A percentile compares a stretch with the other conserved stretches of the same genome.
These are phyloP conservation scores for Alectura lathami DNA, from an alignment of 2,113 vertebrate genomes.

Conservation along the genomic window DNA sequence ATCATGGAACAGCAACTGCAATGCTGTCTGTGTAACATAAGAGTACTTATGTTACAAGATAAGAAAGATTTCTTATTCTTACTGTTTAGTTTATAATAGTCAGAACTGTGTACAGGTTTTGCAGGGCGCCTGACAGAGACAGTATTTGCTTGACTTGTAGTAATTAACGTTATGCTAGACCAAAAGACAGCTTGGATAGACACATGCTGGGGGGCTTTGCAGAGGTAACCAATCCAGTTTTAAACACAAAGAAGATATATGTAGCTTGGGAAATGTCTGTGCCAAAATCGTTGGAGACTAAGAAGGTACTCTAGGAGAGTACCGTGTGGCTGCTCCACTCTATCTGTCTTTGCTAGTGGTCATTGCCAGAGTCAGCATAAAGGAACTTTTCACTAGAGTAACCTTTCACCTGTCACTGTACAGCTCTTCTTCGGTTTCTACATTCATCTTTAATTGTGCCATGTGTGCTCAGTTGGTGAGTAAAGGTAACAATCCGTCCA, in stretches of 20 bases:
- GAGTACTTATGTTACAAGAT: not conserved
- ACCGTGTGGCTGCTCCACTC: not conserved
- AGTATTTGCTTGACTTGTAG: not conserved
- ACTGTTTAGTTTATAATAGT: not conserved
- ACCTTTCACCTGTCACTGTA: not conserved
- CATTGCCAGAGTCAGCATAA: not conserved
- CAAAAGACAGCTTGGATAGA: not conserved
- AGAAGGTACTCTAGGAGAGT: not conserved
- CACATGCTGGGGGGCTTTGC: rapidly evolving
- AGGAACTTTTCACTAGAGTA: not conserved
- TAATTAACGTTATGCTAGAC: not conserved
- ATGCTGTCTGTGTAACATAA: not conserved
- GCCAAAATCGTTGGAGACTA: not conserved
- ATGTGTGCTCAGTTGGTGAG: not conserved
- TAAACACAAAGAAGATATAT: not conserved
- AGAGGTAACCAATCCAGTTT: not conserved
- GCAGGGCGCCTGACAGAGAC: not conserved
- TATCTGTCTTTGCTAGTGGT: not conserved
- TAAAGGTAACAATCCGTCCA: not conserved
- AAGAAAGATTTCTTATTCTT: not conserved
- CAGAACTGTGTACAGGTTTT: not conserved
- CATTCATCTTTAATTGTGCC: not conserved
- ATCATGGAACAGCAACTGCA: not conserved
- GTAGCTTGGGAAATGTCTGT: not conserved
- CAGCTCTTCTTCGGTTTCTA: not conserved